phyloP scores from a whole-genome alignment of 2,113 vertebrate genomes.

The Dasypus novemcinctus region DNA sequence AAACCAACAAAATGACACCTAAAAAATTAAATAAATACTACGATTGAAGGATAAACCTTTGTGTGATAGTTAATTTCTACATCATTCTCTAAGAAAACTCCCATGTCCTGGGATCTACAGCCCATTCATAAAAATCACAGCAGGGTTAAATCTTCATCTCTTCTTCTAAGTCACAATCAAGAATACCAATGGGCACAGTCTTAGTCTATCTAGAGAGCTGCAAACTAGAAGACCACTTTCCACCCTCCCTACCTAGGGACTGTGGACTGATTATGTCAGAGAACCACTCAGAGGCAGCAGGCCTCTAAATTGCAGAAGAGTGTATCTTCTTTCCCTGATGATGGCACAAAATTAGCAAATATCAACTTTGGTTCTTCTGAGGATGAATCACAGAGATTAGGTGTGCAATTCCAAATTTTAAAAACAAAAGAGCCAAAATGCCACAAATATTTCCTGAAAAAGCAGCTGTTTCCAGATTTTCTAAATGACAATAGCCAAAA shows the following conservation, averaged over 20 bases:
- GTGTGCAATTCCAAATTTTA: not conserved
- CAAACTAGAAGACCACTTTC: not conserved
- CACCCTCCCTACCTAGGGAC: not conserved
- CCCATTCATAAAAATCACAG: not conserved
- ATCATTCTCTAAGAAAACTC: not conserved
- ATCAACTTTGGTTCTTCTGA: not conserved
- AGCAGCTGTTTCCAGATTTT: constrained; percentile 2
- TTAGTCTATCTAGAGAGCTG: not conserved
- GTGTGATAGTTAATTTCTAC: not conserved
- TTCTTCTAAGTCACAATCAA: not conserved
- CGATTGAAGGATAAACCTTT: not conserved
- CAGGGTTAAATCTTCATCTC: not conserved
- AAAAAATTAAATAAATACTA: not conserved
- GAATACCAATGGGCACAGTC: not conserved
- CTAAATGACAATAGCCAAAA: not conserved
- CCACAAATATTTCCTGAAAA: not conserved
- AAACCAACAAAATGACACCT: not conserved
- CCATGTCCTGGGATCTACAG: not conserved
- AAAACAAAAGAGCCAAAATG: not conserved
- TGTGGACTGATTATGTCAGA: not conserved
- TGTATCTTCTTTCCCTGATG: not conserved
- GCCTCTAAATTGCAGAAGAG: not conserved
- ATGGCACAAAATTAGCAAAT: not conserved
- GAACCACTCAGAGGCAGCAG: not conserved
- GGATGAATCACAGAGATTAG: not conserved